Evolutionary conservation across 2,113 vertebrate genomes (phyloP), one percentile per base, ranked within the genome.

Genomic region (Pelecanoides urinatrix): DNA sequence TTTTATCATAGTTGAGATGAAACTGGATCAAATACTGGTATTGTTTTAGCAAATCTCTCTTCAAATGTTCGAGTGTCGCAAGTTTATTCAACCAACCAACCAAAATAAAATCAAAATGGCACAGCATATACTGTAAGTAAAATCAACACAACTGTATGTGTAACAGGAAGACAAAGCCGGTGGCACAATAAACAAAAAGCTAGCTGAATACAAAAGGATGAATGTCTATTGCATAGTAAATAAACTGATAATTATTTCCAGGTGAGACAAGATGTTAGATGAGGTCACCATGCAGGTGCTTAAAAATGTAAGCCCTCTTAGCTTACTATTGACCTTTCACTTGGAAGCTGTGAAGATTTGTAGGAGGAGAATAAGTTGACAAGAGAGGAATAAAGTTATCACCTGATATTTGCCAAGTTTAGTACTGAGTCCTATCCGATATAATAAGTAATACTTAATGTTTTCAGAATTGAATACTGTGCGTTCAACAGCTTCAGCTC

Each of bases 221-320:
- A 97, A 98, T 98, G 97, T 98, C 98, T 98, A 98, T 99, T 99
- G 99, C 99, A 99, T 99, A 99, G 99, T 99, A 98, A 99, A 99
- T 98, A 97, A 99, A 98, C 97, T 98, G 96, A 98, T 98, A 98
- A 96, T 93, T 94, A 80, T 97, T 97, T 98, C 97, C 95, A 92
- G 93, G 98, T 97, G 97, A 97, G 97, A 98, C 95, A 97, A 95
- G 95, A 97, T 96, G 97, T 94, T 84, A 97, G 94, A 96, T 94
- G 96, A 97, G 94, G 96, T 97, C 97, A 98, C 97, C 96, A 67
- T 94, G 94, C 89, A 97, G 98, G 97, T 97, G 98, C 97, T 97
- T 77, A 71, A 95, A 96, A 97, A 94, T 30, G 80, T 95, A 97
- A 97, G 95, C 94, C 96, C 93, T 97, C 97, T 94, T 97, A 97